phyloP scores from a whole-genome alignment of 2,888 invertebrate species.

The Petrolisthes manimaculis region DNA sequence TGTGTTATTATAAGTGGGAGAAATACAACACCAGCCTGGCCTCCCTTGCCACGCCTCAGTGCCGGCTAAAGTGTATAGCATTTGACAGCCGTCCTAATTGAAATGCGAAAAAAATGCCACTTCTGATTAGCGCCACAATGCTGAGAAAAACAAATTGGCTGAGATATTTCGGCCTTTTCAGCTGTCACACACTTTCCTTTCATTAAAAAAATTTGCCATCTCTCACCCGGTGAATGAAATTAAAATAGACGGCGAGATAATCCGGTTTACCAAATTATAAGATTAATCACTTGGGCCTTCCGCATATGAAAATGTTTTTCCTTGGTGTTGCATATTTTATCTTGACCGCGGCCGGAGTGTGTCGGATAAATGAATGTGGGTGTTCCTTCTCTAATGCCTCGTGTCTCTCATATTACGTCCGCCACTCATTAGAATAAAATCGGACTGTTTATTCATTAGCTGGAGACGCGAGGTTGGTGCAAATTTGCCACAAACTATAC shows the following conservation, averaged over 20 bases:
- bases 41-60: too few species aligned
- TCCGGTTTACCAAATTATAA: constrained; percentile 28
- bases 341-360: neutral
- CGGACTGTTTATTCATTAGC: neutral
- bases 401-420: neutral
- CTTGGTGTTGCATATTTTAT: constrained; percentile 16
- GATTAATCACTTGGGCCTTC: constrained; percentile 34
- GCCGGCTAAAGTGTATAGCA: too few species aligned
- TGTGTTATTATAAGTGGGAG: too few species aligned
- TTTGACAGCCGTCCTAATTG: too few species aligned
- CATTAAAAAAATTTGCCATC: constrained; percentile 2
- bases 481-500: neutral
- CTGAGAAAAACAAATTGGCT: neutral
- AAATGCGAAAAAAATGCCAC: too few species aligned
- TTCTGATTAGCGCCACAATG: too few species aligned
- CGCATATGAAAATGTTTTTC: constrained; percentile 18
- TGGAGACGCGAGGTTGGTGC: neutral
- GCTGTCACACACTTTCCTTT: neutral
- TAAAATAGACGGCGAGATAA: constrained; percentile 25
- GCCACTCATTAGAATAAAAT: constrained; percentile 6
- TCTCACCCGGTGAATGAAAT: constrained; percentile 7
- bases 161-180: neutral
- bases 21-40: too few species aligned
- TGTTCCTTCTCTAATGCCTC: neutral
- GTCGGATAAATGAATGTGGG: neutral